These are phyloP conservation scores for Bradypodion ventrale DNA, from an alignment of 2,797 vertebrate species.

Conservation along the genomic window DNA sequence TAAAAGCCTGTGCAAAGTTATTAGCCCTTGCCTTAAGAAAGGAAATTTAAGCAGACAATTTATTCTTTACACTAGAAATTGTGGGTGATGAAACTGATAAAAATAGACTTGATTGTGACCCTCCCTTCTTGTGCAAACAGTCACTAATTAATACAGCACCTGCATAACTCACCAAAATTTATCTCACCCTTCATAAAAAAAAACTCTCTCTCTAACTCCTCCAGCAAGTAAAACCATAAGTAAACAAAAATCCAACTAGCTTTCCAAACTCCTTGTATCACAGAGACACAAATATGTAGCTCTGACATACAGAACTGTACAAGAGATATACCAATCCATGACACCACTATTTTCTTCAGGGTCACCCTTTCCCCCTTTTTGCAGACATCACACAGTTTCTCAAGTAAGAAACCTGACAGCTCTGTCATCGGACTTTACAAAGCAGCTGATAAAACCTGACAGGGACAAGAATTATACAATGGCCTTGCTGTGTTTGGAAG, in stretches of 20 bases:
- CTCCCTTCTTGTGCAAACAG: neutral
- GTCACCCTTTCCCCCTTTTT: conserved; percentile 34
- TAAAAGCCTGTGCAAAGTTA: neutral
- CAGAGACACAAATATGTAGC: conserved; percentile 7
- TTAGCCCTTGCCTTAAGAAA: too few species aligned
- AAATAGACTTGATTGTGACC: too few species aligned
- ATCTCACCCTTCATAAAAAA: neutral
- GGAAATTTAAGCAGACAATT: neutral
- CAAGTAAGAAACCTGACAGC: neutral
- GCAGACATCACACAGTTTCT: conserved; percentile 34
- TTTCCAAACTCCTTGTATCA: conserved; percentile 7
- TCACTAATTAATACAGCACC: neutral
- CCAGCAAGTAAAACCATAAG: conserved; percentile 5
- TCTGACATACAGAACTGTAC: conserved; percentile 26
- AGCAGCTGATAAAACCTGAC: conserved; percentile 36
- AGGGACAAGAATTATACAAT: conserved; percentile 31
- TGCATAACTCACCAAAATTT: neutral
- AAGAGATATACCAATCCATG: conserved; percentile 16
- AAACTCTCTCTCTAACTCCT: neutral
- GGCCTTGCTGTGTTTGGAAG: conserved; percentile 21
- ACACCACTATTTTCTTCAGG: conserved; percentile 46
- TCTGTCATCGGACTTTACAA: conserved; percentile 38
- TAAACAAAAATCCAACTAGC: conserved; percentile 2
- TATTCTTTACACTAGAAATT: neutral
- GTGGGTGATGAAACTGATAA: neutral